Percentiles rank a stretch among this genome's conserved stretches.
phyloP scores from a whole-genome alignment of 2,888 invertebrate species.

The Dascillus cervinus region DNA sequence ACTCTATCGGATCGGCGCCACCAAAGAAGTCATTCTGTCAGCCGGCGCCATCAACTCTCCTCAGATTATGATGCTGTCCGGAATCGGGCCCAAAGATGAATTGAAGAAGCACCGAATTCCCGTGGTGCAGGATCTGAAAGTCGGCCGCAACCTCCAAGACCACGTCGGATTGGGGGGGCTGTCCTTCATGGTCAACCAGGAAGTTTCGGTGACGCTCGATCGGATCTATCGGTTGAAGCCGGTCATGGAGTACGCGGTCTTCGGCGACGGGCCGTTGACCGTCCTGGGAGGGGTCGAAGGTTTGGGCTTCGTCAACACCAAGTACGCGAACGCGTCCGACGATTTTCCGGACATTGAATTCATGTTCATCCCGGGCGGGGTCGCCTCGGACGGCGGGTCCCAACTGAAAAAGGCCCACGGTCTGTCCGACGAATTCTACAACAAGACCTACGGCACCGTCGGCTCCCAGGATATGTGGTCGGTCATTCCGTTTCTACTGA shows the following conservation, averaged over 20 bases:
- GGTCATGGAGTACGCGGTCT: slow-evolving; percentile 74
- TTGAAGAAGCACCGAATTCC: slow-evolving; percentile 68
- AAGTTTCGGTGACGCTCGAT: slow-evolving; percentile 71
- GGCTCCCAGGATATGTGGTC: slow-evolving; percentile 75
- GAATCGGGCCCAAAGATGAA: slow-evolving; percentile 71
- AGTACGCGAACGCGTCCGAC: slow-evolving; percentile 67
- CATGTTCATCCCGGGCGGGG: slow-evolving; percentile 81
- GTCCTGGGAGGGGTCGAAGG: slow-evolving; percentile 81
- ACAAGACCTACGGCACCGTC: slow-evolving; percentile 65
- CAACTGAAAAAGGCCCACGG: slow-evolving; percentile 77
- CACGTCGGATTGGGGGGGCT: slow-evolving; percentile 82
- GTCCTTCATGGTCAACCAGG: slow-evolving; percentile 71
- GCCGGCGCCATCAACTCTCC: slow-evolving; percentile 91
- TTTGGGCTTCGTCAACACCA: slow-evolving; percentile 82
- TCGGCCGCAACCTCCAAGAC: slow-evolving; percentile 83
- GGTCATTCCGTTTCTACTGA: slow-evolving; percentile 72
- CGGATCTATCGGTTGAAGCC: slow-evolving; percentile 72
- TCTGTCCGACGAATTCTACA: slow-evolving; percentile 64
- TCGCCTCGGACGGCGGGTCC: slow-evolving; percentile 77
- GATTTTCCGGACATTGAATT: slow-evolving; percentile 88
- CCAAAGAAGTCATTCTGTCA: slow-evolving; percentile 80
- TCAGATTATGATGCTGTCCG: slow-evolving; percentile 88
- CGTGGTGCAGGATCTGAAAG: slow-evolving; percentile 69
- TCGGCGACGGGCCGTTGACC: slow-evolving; percentile 77
- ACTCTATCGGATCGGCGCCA: slow-evolving; percentile 64